These are phyloP conservation scores for Troides helena DNA, from an alignment of 2,888 invertebrate species.

Conservation along the genomic window DNA sequence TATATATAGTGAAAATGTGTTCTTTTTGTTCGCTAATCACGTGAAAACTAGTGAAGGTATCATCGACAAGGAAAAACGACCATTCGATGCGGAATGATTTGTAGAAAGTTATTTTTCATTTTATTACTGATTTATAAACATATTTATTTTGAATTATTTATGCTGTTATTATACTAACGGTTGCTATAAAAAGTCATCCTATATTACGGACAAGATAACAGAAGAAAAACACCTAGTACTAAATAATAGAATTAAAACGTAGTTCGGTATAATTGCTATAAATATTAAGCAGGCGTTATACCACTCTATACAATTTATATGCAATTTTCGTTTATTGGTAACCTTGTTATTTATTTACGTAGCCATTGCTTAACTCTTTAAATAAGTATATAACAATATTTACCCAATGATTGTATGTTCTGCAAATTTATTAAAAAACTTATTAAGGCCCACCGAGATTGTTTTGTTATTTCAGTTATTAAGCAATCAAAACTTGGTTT, in stretches of 20 bases:
- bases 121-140: too few relatives aligned
- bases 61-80: too few relatives aligned
- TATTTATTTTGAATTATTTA: too few relatives aligned
- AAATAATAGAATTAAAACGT: constrained; percentile 2
- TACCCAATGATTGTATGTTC: too few relatives aligned
- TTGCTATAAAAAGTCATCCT: not conserved
- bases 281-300: constrained; percentile 3
- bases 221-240: not conserved
- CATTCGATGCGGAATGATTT: too few relatives aligned
- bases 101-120: too few relatives aligned
- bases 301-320: not conserved
- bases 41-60: too few relatives aligned
- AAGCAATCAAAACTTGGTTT: not conserved
- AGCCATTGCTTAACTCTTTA: not conserved
- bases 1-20: too few relatives aligned
- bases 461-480: not conserved
- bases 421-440: not conserved
- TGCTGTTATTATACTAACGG: too few relatives aligned
- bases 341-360: not conserved
- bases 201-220: not conserved
- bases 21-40: too few relatives aligned
- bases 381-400: not conserved
- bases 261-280: not conserved
- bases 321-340: too few relatives aligned
- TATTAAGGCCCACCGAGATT: not conserved